Evolutionary conservation across 2,113 vertebrate genomes (phyloP).

Genomic region (Poeciliopsis retropinna): DNA sequence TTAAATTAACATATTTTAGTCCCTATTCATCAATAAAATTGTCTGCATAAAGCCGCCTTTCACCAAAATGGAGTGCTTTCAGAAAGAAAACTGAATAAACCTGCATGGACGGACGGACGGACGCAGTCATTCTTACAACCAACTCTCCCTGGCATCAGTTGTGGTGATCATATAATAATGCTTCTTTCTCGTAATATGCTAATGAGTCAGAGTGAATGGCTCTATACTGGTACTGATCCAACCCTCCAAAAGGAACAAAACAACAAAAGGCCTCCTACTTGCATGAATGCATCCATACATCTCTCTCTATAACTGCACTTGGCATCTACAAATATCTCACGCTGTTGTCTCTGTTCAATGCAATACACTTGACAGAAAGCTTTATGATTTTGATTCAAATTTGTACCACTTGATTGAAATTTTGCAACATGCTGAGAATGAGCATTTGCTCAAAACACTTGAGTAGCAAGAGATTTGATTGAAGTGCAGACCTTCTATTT

Average conservation of each 20-base stretch:
- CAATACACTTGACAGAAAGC: background rate
- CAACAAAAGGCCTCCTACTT: slow-evolving; percentile 15
- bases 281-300: slow-evolving; percentile 7
- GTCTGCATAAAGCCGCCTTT: background rate
- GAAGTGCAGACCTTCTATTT: background rate
- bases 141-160: background rate
- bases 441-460: background rate
- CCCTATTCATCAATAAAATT: background rate
- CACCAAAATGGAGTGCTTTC: no score
- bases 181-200: slow-evolving; percentile 32
- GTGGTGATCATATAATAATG: slow-evolving; percentile 3
- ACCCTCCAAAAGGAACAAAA: slow-evolving; percentile 34
- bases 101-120: background rate
- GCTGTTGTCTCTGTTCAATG: background rate
- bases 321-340: background rate
- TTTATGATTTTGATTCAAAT: background rate
- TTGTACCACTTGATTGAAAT: background rate
- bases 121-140: no score
- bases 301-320: background rate
- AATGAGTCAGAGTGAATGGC: slow-evolving; percentile 32
- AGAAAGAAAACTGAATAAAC: background rate
- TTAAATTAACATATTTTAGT: background rate
- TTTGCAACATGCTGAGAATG: background rate
- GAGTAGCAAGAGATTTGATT: background rate
- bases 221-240: slow-evolving; percentile 19